A percentile compares a stretch with the other conserved stretches of the same genome.
These are phyloP conservation scores for Leucophenga montana DNA, from an alignment of 2,888 invertebrate species.

Conservation along the genomic window DNA sequence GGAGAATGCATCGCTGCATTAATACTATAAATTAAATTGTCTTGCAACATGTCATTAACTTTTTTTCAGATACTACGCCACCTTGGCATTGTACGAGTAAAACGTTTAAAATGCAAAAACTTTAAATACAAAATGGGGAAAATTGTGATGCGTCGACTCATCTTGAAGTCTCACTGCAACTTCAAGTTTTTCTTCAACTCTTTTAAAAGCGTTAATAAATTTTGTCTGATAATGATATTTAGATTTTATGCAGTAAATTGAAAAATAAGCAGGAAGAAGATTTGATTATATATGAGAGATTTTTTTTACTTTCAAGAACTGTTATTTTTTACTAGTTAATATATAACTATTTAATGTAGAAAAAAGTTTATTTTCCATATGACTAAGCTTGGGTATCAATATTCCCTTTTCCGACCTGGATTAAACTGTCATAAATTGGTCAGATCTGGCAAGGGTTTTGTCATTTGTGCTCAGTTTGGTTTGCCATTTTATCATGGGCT, in stretches of 20 bases:
- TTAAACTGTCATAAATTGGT: too few species aligned
- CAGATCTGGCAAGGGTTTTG: too few species aligned
- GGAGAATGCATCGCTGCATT: conserved; percentile 28
- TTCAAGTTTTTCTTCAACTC: not conserved
- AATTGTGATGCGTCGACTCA: too few species aligned
- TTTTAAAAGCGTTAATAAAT: not conserved
- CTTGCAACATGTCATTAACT: conserved; percentile 28
- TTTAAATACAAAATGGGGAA: too few species aligned
- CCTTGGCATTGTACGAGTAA: not conserved
- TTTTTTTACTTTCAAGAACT: conserved; percentile 14
- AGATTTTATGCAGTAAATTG: conserved; percentile 8
- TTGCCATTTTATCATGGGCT: too few species aligned
- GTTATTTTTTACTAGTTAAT: not conserved
- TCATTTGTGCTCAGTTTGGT: too few species aligned
- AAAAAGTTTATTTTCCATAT: too few species aligned
- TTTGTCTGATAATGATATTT: conserved; percentile 6
- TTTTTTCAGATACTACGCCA: not conserved
- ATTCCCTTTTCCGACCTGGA: too few species aligned
- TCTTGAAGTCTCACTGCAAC: too few species aligned
- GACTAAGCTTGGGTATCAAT: too few species aligned
- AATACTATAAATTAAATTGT: conserved; percentile 34
- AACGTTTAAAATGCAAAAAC: too few species aligned
- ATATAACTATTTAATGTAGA: not conserved
- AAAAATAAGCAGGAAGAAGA: not conserved
- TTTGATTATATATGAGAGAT: not conserved